phyloP scores from a whole-genome alignment of 2,113 vertebrate species.

The Cranoglanis bouderius region DNA sequence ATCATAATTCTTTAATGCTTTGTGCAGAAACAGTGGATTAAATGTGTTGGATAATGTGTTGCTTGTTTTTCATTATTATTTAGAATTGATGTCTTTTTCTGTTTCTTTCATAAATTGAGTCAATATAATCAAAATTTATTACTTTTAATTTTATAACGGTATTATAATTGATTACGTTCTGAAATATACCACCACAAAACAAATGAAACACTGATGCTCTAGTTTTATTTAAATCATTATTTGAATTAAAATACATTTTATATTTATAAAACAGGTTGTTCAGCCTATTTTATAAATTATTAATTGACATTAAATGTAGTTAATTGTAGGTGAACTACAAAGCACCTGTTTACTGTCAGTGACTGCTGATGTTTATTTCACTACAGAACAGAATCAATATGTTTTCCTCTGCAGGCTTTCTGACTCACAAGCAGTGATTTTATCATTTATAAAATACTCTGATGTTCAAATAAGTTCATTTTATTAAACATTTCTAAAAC shows the following conservation, averaged over 20 bases:
- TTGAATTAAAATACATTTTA: neutral
- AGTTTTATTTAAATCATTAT: neutral
- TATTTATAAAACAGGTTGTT: neutral
- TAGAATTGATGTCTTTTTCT: neutral
- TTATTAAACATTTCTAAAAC: neutral
- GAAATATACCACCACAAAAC: neutral
- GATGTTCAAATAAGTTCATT: neutral
- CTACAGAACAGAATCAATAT: neutral
- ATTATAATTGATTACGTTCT: neutral
- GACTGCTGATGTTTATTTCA: neutral
- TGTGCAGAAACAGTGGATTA: neutral
- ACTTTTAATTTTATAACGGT: neutral
- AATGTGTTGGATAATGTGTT: neutral
- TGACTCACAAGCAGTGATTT: neutral
- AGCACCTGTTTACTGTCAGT: neutral
- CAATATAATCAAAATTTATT: neutral
- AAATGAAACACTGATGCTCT: neutral
- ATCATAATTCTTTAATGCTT: neutral
- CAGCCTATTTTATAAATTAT: neutral
- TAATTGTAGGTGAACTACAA: neutral
- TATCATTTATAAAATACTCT: neutral
- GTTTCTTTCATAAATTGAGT: neutral
- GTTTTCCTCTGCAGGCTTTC: neutral
- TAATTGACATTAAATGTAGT: neutral
- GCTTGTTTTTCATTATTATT: neutral